Base-by-base conservation (phyloP, 2,888 invertebrate species). In the Rutpela maculata region DNA sequence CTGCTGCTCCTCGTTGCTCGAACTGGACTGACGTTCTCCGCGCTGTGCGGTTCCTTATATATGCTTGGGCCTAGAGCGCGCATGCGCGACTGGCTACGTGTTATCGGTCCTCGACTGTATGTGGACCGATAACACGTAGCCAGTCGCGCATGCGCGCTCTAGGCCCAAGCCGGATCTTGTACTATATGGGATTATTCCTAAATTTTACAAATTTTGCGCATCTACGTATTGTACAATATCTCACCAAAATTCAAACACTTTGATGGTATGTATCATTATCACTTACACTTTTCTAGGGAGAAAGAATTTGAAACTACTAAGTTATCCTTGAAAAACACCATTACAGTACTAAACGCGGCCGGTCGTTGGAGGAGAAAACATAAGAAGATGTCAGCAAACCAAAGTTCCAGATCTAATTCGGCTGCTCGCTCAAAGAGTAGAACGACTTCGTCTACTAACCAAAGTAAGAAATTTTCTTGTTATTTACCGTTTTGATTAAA, bases 351-450 rank as follows among this genome's bases (percentile, higher is more conserved):
- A 26, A 88, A 87, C 77, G 89, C 89, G 5, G 89, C 89, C 0
- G 88, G 88, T 7, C 85, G 87, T 77, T 90, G 90, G 90, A 85
- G 87, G 50, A 86, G 85, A 69, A 88, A 86, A 75, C 88, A 89
- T 56, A 85, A 85, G 71, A 88, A 87, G 82, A 83, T 86, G 83
- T 88, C 87, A 1, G 86, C 87, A 2, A 71, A 79, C 18, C 81
- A 80, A 43, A 56, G 75, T 63, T 84, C 86, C n/a, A 83, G 86
- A 63, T 80, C 85, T 2, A 84, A 75, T 68, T 85, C 84, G 6
- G 84, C 83, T 22, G 78, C 80, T 1, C 75, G 84, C 26, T 62
- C 81, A 18, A 85, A 80, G 80, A 79, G 78, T 67, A 80, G 85
- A 70, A 78, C 81, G 10, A 69, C 78, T 31, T 85, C 85, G 63